Percentiles rank a stretch among this genome's conserved stretches.
phyloP scores from a whole-genome alignment of 2,888 invertebrate genomes.

The Pyrocoelia pectoralis region DNA sequence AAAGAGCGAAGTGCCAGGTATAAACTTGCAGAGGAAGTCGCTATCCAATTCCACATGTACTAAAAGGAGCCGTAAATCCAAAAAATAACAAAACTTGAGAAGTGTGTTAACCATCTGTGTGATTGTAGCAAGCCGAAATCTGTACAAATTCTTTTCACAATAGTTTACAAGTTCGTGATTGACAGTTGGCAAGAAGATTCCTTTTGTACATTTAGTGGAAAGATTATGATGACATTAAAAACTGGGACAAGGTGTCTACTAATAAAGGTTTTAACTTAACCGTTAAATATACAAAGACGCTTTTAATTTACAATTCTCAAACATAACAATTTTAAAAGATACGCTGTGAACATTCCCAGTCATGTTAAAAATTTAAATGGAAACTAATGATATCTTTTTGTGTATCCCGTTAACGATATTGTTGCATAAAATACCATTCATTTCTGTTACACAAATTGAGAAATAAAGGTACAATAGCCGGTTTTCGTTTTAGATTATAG shows the following conservation, averaged over 20 bases:
- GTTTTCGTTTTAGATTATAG: not conserved
- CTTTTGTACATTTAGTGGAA: not conserved
- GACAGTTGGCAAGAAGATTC: conserved; percentile 5
- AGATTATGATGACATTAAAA: not conserved
- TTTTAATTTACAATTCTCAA: no score
- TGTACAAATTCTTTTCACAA: not conserved
- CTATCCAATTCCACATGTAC: not conserved
- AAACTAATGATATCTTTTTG: not conserved
- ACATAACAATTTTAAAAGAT: no score
- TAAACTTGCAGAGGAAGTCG: not conserved
- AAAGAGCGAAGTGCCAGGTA: not conserved
- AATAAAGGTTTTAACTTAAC: not conserved
- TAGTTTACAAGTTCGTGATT: not conserved
- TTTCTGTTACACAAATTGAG: no score
- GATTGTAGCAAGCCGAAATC: not conserved
- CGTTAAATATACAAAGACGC: not conserved
- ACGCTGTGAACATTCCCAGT: not conserved
- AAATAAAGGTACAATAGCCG: not conserved
- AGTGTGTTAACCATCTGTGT: conserved; percentile 6
- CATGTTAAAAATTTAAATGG: not conserved
- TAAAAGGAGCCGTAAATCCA: conserved; percentile 3
- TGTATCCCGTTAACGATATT: not conserved
- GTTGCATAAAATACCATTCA: no score
- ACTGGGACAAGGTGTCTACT: not conserved
- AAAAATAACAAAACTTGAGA: not conserved